phyloP scores from a whole-genome alignment of 2,113 vertebrate genomes.

The Tiliqua scincoides region DNA sequence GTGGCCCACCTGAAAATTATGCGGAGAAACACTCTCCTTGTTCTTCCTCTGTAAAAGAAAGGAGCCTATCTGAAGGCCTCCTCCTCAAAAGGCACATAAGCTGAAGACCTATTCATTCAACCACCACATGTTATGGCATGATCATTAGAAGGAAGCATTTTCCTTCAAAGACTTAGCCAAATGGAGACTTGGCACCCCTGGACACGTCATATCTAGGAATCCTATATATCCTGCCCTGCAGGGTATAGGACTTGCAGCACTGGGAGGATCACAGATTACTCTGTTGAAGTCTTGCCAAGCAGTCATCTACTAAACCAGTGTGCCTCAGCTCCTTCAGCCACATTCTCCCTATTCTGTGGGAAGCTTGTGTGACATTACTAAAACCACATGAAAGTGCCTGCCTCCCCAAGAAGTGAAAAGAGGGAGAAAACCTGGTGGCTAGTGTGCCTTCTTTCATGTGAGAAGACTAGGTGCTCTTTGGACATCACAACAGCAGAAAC shows the following conservation, averaged over 20 bases:
- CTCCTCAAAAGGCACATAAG: not conserved
- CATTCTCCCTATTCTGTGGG: not conserved
- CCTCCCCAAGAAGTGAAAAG: not conserved
- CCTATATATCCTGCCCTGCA: not conserved
- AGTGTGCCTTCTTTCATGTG: constrained; percentile 7
- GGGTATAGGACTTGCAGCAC: not conserved
- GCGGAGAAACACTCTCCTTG: accelerated
- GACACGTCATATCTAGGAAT: not conserved
- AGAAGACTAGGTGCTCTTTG: not conserved
- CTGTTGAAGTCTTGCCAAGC: not conserved
- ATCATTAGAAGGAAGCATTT: not conserved
- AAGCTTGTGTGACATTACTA: not conserved
- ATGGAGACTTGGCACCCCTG: not conserved
- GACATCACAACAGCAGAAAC: not conserved
- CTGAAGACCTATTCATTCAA: not conserved
- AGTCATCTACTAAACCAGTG: not conserved
- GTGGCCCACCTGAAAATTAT: accelerated
- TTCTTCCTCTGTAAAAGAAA: accelerated
- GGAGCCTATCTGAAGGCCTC: not conserved
- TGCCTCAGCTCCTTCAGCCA: not conserved
- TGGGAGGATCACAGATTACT: not conserved
- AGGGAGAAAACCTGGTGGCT: not conserved
- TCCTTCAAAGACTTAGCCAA: constrained; percentile 9
- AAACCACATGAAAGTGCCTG: not conserved
- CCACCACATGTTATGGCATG: not conserved